phyloP scores from a whole-genome alignment of 2,113 vertebrate genomes.

The Gopherus flavomarginatus region DNA sequence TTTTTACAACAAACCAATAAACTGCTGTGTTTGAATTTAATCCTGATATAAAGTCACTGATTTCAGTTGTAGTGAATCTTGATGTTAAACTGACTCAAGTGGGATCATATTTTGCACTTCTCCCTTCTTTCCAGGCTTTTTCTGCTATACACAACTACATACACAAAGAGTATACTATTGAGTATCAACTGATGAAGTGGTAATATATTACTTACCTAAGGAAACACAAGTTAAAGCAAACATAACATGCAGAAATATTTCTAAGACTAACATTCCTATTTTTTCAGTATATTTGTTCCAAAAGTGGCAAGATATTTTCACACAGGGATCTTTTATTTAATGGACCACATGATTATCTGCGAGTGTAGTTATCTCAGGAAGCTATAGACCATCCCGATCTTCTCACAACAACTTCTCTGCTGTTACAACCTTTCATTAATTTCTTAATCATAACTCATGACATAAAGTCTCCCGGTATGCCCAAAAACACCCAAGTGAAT shows the following conservation, averaged over 20 bases:
- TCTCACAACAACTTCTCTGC: too few species aligned
- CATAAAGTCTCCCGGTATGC: background rate
- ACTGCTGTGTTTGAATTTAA: background rate
- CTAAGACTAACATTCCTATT: too few species aligned
- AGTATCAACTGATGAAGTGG: background rate
- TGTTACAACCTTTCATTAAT: background rate
- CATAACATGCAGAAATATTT: too few species aligned
- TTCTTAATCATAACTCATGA: background rate
- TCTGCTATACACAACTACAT: background rate
- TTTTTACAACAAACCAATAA: background rate
- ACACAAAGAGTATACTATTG: background rate
- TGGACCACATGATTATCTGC: background rate
- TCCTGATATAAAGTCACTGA: background rate
- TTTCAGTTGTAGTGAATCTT: background rate
- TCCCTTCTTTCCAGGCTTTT: background rate
- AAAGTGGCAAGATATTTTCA: background rate
- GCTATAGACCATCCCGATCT: background rate
- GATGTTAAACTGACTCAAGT: slow-evolving; percentile 4
- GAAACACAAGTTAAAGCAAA: background rate
- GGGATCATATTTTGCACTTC: background rate
- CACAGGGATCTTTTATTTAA: background rate
- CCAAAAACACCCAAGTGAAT: background rate
- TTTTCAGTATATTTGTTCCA: too few species aligned
- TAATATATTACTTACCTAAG: background rate
- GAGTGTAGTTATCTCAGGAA: background rate